Evolutionary conservation across 2,113 vertebrate genomes (phyloP), one percentile per base, ranked within the genome.

Genomic region (Oreochromis aureus): DNA sequence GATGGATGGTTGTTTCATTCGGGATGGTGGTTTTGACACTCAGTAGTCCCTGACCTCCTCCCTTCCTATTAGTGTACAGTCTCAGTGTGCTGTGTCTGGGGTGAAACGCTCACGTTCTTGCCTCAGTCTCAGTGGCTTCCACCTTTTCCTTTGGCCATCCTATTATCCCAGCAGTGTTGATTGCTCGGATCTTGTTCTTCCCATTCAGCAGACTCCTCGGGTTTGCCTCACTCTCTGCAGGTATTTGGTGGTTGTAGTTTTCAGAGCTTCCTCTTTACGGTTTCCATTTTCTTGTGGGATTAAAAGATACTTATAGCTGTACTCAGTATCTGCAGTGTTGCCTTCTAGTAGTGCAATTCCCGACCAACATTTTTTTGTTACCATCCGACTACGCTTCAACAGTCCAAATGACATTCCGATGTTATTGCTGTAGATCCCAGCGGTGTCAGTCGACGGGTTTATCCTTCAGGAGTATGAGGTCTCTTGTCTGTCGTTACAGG

Each of bases 101-200:
- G 16, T 63, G 16, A 63, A 11, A 63, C 59, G 0, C 9, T 63
- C 9, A 6, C 16, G 1, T 63, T 63, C 30, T 63, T 11, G 59
- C 30, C 59, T 63, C 30, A 10, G 16, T 63, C 59, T 63, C 59
- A 63, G 59, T 63, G 30, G 59, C 59, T 63, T 34, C 59, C 30
- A 63, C 16, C 59, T 34, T 34, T 34, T 63, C 30, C 59, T 63
- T 34, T 34, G 1, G 0, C 30, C 30, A 18, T 34, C 16, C 16
- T 34, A 1, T 1, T 19, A 63, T 63, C 59, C 59, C 59, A 63
- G 59, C 59, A 34, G 16, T 34, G 30, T 63, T 7, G 59, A 34
- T 63, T 19, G 59, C 59, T 19, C 30, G 0, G 30, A 11, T 63
- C 59, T 63, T 2, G 16, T 34, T 63, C 59, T 63, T 59, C 56